Evolutionary conservation across 2,113 vertebrate species (phyloP), one percentile per base, ranked within the genome.

Genomic region (Jaculus jaculus): DNA sequence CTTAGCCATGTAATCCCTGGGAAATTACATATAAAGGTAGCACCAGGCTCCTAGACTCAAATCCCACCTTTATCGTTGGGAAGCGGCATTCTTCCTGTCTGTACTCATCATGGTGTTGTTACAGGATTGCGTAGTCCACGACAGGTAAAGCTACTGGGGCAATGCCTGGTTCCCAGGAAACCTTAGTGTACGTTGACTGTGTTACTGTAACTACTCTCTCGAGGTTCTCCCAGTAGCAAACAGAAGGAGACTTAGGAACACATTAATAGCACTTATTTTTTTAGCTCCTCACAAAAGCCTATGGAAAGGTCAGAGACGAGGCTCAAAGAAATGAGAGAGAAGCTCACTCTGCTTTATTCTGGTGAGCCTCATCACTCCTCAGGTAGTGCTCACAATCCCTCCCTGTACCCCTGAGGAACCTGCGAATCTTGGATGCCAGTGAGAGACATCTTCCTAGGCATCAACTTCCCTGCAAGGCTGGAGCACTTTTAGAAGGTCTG

Each of bases 161-260:
- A 86, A 24, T 13, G n/a, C 32, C 39, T 82, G 34, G 82, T 16
- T 58, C 72, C 82, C 30, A 42, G 68, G 47, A 93, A 87, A 20
- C 13, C 15, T 93, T 63, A 58, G 11, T 87, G 26, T 32, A 5
- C 65, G 5, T 81, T 79, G 37, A 32, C 24, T 2, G 24, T 51
- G 12, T 86, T 60, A 7, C 37, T 81, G 10, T 32, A 82, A 47
- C 58, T 65, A 17, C 5, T 87, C n/a, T 87, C 78, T 93, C 87
- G 71, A 63, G 85, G 34, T 66, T 79, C 75, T 91, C 81, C 86
- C 75, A 89, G 54, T 79, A 73, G 51, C 79, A 60, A n/a, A 66
- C 12, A 95, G 77, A 34, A 65, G 77, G 42, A 65, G 47, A 69
- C 91, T 47, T 78, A 51, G 42, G 87, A 84, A 73, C 61, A 89